Percentiles rank a stretch among this genome's conserved stretches.
Conservation (phyloP, 1,140 invertebrate genomes). For the Chironomus tepperi region DNA sequence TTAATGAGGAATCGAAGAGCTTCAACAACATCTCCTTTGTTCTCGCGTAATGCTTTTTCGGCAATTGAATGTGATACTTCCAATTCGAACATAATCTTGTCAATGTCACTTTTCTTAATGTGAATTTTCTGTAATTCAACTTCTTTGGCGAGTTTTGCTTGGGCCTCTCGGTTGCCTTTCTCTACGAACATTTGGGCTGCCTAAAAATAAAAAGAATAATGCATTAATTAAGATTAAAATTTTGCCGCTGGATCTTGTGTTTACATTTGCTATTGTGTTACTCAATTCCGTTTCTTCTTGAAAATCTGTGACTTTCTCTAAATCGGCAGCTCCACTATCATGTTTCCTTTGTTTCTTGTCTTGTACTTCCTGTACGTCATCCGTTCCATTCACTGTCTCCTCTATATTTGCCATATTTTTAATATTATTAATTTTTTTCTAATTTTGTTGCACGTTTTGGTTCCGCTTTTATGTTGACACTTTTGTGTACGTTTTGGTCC, state of each 20-base stretch:
- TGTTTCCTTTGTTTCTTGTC: slow-evolving; percentile 78
- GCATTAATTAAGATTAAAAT: not conserved
- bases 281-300: slow-evolving; percentile 91
- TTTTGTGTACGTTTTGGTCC: too few species aligned
- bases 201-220: slow-evolving; percentile 43
- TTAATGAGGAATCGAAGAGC: slow-evolving; percentile 42
- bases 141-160: slow-evolving; percentile 81
- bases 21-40: slow-evolving; percentile 84
- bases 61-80: slow-evolving; percentile 77
- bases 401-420: not conserved
- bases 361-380: slow-evolving; percentile 53
- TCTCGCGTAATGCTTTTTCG: slow-evolving; percentile 83
- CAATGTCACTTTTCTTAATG: slow-evolving; percentile 94
- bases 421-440: not conserved
- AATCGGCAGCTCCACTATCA: slow-evolving; percentile 84
- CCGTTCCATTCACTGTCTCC: slow-evolving; percentile 29
- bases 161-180: slow-evolving; percentile 76
- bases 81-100: slow-evolving; percentile 88
- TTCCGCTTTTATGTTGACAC: too few species aligned
- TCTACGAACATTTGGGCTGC: slow-evolving; percentile 83
- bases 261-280: slow-evolving; percentile 69
- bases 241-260: slow-evolving; percentile 30
- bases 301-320: slow-evolving; percentile 92
- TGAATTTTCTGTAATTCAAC: slow-evolving; percentile 87
- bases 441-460: too few species aligned